Base-by-base conservation (phyloP, 2,888 invertebrate genomes). In the Troilus luridus region DNA sequence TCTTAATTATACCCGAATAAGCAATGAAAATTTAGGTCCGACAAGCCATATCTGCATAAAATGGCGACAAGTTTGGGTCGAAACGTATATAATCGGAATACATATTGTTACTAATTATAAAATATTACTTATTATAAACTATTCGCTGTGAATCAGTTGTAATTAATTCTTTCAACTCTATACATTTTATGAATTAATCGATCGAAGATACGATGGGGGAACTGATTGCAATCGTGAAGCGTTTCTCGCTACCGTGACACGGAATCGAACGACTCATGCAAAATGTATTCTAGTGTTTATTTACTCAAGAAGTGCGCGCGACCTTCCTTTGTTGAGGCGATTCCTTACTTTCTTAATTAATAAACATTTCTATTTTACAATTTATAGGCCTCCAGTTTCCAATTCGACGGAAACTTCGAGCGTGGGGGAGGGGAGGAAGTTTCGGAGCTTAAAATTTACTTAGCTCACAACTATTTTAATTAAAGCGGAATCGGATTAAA, bases 401-500 rank as follows among this genome's bases (percentile, higher is more conserved):
- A n/a, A 85, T 85, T 58, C 56, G 54, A 0, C 11, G 11, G 21
- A 85, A 85, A 21, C n/a, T 85, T 85, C 85, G 41, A 5, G 8
- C 85, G 7, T 14, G 85, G 27, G 17, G 17, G n/a, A n/a, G 41
- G 41, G 5, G 41, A 41, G 41, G 56, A 85, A 85, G 85, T 85
- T 85, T 56, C 58, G 85, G n/a, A 56, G 56, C 85, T 85, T 85
- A 56, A 85, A 85, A 85, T 85, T 85, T 58, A 85, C 56, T 85
- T 85, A 85, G 85, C n/a, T 56, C 85, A 56, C 56, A 85, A 85
- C 85, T 85, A 85, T 85, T 85, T 85, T 85, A 85, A 85, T 85
- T 85, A 85, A 85, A 85, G n/a, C 58, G 56, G 85, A 85, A 85
- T 85, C 56, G 85, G 56, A 85, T 85, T 54, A 85, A 85, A 56